phyloP scores from a whole-genome alignment of 1,140 invertebrate species.

The Scaptomyza pallida region DNA sequence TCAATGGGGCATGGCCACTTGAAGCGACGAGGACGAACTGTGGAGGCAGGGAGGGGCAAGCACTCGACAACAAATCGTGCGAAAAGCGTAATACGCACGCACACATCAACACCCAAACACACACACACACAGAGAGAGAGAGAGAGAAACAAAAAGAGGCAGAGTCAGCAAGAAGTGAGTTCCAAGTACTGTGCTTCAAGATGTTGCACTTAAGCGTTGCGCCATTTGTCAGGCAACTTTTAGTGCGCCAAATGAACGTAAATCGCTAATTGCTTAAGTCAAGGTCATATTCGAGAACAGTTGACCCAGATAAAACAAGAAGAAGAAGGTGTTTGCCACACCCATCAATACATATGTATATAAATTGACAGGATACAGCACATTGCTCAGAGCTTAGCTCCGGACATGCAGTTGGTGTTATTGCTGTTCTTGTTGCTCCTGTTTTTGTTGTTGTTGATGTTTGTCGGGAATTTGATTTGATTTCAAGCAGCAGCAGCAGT shows the following conservation, averaged over 20 bases:
- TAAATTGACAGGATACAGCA: no score
- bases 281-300: not conserved
- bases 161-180: not conserved
- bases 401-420: not conserved
- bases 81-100: constrained; percentile 45
- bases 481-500: constrained; percentile 43
- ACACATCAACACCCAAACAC: constrained; percentile 7
- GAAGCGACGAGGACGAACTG: not conserved
- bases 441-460: constrained; percentile 48
- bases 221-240: constrained; percentile 32
- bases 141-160: not conserved
- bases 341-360: no score
- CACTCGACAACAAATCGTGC: constrained; percentile 51
- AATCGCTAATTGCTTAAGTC: constrained; percentile 33
- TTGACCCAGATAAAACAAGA: not conserved
- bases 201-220: constrained; percentile 33
- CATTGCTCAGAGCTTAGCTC: not conserved
- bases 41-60: not conserved
- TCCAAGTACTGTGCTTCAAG: constrained; percentile 15
- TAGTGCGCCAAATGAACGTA: constrained; percentile 12
- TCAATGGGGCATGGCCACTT: constrained; percentile 51
- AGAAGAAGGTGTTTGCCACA: not conserved
- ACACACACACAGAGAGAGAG: constrained; percentile 10
- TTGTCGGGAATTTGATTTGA: constrained; percentile 76
- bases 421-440: not conserved